These are phyloP conservation scores for Tamandua tetradactyla DNA, from an alignment of 2,797 vertebrate genomes.

Conservation along the genomic window DNA sequence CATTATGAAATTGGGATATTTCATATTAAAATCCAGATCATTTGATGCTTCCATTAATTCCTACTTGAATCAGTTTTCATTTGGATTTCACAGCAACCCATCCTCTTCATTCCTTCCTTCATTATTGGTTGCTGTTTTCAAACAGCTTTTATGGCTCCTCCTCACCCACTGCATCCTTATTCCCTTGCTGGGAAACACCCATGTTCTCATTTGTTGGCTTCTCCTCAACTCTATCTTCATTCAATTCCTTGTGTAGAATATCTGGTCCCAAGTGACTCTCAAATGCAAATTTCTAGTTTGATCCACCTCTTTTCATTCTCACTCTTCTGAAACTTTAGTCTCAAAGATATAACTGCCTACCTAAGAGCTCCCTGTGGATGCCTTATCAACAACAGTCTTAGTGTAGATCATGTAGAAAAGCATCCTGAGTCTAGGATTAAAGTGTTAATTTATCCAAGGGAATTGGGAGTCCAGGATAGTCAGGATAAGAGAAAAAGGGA, in stretches of 20 bases:
- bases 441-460: not conserved
- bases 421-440: not conserved
- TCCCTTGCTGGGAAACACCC: no score
- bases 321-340: no score
- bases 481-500: not conserved
- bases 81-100: not conserved
- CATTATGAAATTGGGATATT: not conserved
- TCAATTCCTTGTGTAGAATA: not conserved
- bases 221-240: not conserved
- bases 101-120: not conserved
- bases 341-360: not conserved
- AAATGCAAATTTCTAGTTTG: not conserved
- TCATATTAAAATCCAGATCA: not conserved
- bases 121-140: not conserved
- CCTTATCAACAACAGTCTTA: not conserved
- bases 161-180: accelerated
- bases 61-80: not conserved
- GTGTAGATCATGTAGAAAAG: not conserved
- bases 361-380: not conserved
- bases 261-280: not conserved
- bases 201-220: not conserved
- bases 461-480: not conserved
- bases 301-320: no score
- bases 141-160: not conserved
- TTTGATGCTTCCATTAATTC: not conserved